phyloP scores from a whole-genome alignment of 2,888 invertebrate species.

The Colletes collaris region DNA sequence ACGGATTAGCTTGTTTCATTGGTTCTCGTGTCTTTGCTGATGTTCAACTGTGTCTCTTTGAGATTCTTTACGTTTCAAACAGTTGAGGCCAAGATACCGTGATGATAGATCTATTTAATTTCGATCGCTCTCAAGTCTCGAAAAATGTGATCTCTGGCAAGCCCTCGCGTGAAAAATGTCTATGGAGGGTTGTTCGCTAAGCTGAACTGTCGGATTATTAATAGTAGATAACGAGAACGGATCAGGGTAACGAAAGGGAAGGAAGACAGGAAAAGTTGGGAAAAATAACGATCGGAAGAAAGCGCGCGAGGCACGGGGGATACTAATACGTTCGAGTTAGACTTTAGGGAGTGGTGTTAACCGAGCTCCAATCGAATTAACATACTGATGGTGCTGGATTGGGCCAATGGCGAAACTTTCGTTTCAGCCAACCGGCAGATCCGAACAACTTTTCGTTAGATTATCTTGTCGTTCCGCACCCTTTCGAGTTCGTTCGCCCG shows the following conservation, averaged over 20 bases:
- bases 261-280: conserved; percentile 16
- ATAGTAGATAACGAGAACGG: neutral
- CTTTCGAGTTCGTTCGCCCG: neutral
- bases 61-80: no score
- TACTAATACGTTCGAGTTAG: conserved; percentile 55
- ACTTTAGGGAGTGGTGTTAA: conserved; percentile 57
- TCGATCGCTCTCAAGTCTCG: no score
- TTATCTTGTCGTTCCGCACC: neutral
- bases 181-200: no score
- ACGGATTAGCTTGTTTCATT: no score
- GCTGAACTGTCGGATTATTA: neutral
- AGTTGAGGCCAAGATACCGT: no score
- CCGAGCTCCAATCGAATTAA: conserved; percentile 69
- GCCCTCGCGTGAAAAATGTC: no score
- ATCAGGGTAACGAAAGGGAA: conserved; percentile 1
- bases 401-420: conserved; percentile 69
- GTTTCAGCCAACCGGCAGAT: conserved; percentile 58
- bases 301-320: conserved; percentile 9
- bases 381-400: conserved; percentile 65
- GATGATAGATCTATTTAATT: no score
- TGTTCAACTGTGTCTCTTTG: no score
- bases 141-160: no score
- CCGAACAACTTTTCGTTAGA: conserved; percentile 41
- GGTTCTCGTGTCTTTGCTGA: no score
- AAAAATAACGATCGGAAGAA: neutral